These are phyloP conservation scores for Metacarcinus magister DNA, from an alignment of 2,888 invertebrate genomes.

Conservation along the genomic window DNA sequence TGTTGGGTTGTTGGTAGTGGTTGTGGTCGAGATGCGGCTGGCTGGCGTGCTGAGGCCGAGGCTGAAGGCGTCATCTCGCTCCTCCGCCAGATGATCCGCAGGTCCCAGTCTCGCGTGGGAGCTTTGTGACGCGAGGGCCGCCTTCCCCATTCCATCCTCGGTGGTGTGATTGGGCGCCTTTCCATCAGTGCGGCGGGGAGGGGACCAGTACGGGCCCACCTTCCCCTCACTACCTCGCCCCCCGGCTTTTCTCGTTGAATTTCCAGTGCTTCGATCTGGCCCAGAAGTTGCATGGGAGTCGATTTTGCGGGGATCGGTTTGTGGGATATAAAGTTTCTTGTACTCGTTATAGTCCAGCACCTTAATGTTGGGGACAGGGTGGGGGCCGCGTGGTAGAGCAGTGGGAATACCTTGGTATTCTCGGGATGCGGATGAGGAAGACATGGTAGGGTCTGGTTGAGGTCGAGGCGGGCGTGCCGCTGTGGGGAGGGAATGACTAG, in stretches of 20 bases:
- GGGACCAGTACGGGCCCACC: neutral
- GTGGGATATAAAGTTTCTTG: slow-evolving; percentile 42
- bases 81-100: slow-evolving; percentile 27
- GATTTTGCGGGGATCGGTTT: slow-evolving; percentile 21
- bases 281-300: slow-evolving; percentile 35
- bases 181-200: neutral
- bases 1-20: neutral
- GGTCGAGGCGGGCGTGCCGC: neutral
- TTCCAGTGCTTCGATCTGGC: slow-evolving; percentile 50
- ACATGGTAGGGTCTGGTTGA: neutral
- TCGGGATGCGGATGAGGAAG: neutral
- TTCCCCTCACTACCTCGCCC: neutral
- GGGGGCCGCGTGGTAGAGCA: neutral
- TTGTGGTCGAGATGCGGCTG: neutral
- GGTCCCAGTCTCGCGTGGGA: neutral
- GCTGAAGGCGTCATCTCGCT: neutral
- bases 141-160: neutral
- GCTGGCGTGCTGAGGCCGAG: neutral
- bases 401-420: neutral
- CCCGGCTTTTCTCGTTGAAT: slow-evolving; percentile 36
- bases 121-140: slow-evolving; percentile 27
- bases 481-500: slow-evolving; percentile 27
- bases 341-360: slow-evolving; percentile 36
- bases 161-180: slow-evolving; percentile 45
- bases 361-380: neutral